Evolutionary conservation across 2,797 vertebrate species (phyloP).

Genomic region (Galago senegalensis): DNA sequence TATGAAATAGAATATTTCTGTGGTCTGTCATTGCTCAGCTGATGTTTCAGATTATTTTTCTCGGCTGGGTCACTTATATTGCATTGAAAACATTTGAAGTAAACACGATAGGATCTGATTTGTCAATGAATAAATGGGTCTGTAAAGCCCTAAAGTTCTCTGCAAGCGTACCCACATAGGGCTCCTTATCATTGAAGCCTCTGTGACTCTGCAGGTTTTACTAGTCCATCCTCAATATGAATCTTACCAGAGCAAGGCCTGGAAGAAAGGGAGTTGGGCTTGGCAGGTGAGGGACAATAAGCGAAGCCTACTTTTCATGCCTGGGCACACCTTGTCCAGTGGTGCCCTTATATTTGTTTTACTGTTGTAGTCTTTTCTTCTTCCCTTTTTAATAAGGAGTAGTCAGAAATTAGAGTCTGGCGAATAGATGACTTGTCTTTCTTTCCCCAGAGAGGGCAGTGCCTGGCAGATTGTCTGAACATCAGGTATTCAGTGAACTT

Average conservation of each 20-base stretch:
- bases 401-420: not conserved
- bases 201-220: not conserved
- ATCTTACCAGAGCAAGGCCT: not conserved
- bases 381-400: not conserved
- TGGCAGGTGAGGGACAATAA: not conserved
- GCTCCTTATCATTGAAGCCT: not conserved
- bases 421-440: not conserved
- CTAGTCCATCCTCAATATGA: not conserved
- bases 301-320: not conserved
- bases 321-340: not conserved
- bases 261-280: not conserved
- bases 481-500: not conserved
- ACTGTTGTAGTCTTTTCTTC: not conserved
- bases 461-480: not conserved
- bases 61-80: not conserved
- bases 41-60: conserved; percentile 4
- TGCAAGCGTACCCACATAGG: not conserved
- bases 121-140: not conserved
- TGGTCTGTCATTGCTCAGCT: not conserved
- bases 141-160: not conserved
- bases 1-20: not conserved
- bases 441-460: not conserved
- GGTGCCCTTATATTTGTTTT: not conserved
- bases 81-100: not conserved
- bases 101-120: not conserved